phyloP scores from a whole-genome alignment of 1,140 invertebrate genomes.

The Ptiloglossa arizonensis region DNA sequence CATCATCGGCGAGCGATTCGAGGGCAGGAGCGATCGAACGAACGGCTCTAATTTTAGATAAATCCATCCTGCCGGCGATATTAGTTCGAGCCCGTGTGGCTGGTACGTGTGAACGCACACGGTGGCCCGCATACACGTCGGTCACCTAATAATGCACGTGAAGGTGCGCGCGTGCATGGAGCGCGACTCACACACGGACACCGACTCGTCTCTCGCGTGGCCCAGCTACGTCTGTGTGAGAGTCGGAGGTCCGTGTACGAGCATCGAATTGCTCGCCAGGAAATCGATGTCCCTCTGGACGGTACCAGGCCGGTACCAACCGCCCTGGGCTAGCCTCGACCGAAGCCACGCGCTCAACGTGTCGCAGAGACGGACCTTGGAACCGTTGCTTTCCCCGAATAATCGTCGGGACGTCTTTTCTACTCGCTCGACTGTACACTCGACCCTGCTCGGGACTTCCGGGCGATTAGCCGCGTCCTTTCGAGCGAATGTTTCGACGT shows the following conservation, averaged over 20 bases:
- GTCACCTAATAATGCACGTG: constrained; percentile 47
- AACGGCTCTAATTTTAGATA: constrained; percentile 67
- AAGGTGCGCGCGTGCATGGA: constrained; percentile 31
- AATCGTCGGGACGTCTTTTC: no score
- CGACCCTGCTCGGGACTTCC: no score
- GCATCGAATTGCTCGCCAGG: constrained; percentile 61
- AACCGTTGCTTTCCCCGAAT: no score
- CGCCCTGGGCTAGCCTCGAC: constrained; percentile 18
- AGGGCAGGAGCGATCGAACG: constrained; percentile 29
- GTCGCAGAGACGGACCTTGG: neutral
- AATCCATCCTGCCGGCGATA: constrained; percentile 60
- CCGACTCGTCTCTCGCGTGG: constrained; percentile 36
- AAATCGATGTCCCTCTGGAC: constrained; percentile 66
- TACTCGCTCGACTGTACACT: no score
- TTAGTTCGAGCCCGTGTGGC: constrained; percentile 42
- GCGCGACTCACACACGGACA: neutral
- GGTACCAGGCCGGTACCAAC: constrained; percentile 45
- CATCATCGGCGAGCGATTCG: neutral
- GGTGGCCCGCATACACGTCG: constrained; percentile 22
- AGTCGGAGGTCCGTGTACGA: constrained; percentile 43
- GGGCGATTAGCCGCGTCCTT: no score
- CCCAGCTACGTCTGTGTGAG: constrained; percentile 36
- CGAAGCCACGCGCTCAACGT: neutral
- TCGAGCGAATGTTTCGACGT: no score
- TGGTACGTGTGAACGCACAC: constrained; percentile 22